Base-by-base conservation (phyloP, 2,113 vertebrate genomes). In the Callithrix jacchus region DNA sequence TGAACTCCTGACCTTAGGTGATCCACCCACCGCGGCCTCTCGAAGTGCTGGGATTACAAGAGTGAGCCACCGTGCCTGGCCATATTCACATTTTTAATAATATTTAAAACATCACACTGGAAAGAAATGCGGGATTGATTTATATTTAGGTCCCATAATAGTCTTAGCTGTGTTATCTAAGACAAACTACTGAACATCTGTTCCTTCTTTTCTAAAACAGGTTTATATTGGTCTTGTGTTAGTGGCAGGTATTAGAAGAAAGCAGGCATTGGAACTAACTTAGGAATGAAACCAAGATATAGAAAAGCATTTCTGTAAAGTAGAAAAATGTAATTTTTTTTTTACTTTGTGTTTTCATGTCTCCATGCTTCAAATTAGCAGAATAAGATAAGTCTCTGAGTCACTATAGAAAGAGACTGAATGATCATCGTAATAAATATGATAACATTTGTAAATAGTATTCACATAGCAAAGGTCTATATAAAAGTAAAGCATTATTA, bases 61-160 rank as follows among this genome's bases (percentile, higher is more conserved):
- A 1, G 58, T 61, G 58, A 61, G 58, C 58, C 25, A 61, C 58
- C 5, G 1, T 27, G 58, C 25, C 10, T 1, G 25, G 58, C 58
- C 25, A 61, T 61, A 27, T 61, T 95, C 73, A 70, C 6, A 37
- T 37, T 93, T 93, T 87, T 64, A 30, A 52, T 93, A 79, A 97
- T 3, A 64, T 82, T 76, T 49, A 71, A 86, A 71, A 86, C 11
- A 82, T 66, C 32, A 71, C 37, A 40, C 25, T 87, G 77, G 11
- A n/a, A 79, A 87, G 45, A 88, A 74, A 54, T 14, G 32, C 27
- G 25, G 9, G 8, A 54, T 10, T 92, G 76, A 83, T 54, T 80
- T 79, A 73, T 80, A 74, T 42, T 52, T 45, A 58, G 12, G 8
- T 84, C 85, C 37, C 30, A 54, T 94, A 88, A 79, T 58, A 84